These are phyloP conservation scores for Vanessa atalanta DNA, from an alignment of 1,140 invertebrate species.

Conservation along the genomic window DNA sequence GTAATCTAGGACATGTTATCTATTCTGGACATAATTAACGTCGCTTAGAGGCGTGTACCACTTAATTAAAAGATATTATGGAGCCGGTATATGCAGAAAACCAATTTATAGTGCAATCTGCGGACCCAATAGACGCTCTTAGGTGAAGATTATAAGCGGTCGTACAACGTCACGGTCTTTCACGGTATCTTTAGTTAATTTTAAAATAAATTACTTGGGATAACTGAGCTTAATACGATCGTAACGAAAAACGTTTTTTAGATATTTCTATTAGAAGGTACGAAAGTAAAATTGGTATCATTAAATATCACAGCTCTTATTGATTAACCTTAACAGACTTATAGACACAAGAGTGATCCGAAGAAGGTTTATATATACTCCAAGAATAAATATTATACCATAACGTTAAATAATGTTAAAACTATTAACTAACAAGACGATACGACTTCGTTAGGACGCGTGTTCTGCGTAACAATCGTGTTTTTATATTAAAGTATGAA, in stretches of 20 bases:
- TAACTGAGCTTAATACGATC: background rate
- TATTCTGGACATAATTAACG: slow-evolving; percentile 44
- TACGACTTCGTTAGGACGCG: background rate
- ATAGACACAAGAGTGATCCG: too few species aligned
- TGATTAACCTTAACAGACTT: background rate
- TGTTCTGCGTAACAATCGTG: background rate
- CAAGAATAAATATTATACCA: too few species aligned
- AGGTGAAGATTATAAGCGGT: slow-evolving; percentile 28
- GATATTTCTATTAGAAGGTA: too few species aligned
- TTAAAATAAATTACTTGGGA: slow-evolving; percentile 22
- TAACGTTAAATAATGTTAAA: background rate
- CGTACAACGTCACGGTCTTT: slow-evolving; percentile 23
- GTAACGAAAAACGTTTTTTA: background rate
- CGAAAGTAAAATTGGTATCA: background rate
- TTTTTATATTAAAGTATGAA: background rate
- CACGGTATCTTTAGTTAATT: slow-evolving; percentile 19
- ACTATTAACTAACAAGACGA: background rate
- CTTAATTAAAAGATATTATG: slow-evolving; percentile 54
- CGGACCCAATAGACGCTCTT: slow-evolving; percentile 17
- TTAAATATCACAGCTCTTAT: background rate
- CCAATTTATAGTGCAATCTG: slow-evolving; percentile 33
- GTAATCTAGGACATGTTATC: slow-evolving; percentile 20
- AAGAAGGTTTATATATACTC: too few species aligned
- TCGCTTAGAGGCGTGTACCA: slow-evolving; percentile 40
- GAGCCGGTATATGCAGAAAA: slow-evolving; percentile 32